A percentile compares a stretch with the other conserved stretches of the same genome.
Evolutionary conservation across 2,888 invertebrate species (phyloP).

Genomic region (Cinara cedri): DNA sequence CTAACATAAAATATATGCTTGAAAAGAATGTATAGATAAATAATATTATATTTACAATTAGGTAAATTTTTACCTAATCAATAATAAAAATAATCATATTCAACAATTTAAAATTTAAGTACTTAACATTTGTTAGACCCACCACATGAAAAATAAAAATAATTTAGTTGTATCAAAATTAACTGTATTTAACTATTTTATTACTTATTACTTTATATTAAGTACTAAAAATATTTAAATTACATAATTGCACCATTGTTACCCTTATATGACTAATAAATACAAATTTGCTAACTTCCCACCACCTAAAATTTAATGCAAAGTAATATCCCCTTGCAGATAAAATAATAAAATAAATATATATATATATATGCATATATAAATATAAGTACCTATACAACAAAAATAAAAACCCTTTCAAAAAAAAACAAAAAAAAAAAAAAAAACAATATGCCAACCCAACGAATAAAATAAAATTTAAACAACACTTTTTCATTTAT

Average conservation of each 20-base stretch:
- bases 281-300: slow-evolving; percentile 49
- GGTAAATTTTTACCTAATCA: slow-evolving; percentile 23
- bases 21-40: not conserved
- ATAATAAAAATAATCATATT: slow-evolving; percentile 36
- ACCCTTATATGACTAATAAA: slow-evolving; percentile 43
- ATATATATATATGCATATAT: slow-evolving; percentile 43
- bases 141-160: slow-evolving; percentile 47
- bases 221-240: slow-evolving; percentile 35
- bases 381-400: slow-evolving; percentile 46
- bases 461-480: slow-evolving; percentile 40
- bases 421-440: slow-evolving; percentile 44
- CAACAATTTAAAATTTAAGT: slow-evolving; percentile 37
- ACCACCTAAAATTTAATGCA: slow-evolving; percentile 43
- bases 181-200: slow-evolving; percentile 32
- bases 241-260: slow-evolving; percentile 52
- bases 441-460: slow-evolving; percentile 51
- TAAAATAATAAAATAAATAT: slow-evolving; percentile 38
- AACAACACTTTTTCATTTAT: slow-evolving; percentile 37
- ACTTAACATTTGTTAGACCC: slow-evolving; percentile 48
- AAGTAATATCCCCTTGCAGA: slow-evolving; percentile 14
- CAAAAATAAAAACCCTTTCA: slow-evolving; percentile 55
- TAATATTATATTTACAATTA: slow-evolving; percentile 24
- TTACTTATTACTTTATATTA: slow-evolving; percentile 46
- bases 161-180: slow-evolving; percentile 41
- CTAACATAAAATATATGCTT: slow-evolving; percentile 25